Evolutionary conservation across 2,888 invertebrate species (phyloP), one percentile per base, ranked within the genome.

Genomic region (Acleris cristana): DNA sequence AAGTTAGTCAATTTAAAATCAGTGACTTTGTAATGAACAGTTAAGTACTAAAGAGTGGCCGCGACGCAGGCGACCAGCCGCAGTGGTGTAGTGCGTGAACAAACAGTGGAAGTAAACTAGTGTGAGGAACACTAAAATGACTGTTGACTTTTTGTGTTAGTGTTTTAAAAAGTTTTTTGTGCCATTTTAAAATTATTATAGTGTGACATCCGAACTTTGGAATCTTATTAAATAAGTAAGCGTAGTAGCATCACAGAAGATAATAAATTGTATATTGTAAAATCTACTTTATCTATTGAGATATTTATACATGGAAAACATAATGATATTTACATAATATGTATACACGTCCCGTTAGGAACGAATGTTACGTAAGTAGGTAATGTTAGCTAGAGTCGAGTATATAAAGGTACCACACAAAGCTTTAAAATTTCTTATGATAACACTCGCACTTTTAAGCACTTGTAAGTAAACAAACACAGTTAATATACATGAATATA

Each of bases 371-470:
- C 86, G 86, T 91, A 89, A 86, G 85, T 90, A 91, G 90, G 82
- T 89, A 89, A 87, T 87, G 80, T 87, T 89, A 90, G 90, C 82
- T 90, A 91, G 91, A 87, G 78, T 85, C 82, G 89, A 89, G 79
- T 88, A 89, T 88, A 80, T 86, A 84, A 88, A 84, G 78, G 87
- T 92, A 92, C 91, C 92, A 92, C 92, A 89, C 86, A 86, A 92
- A 92, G 92, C 92, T 92, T 92, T 92, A 92, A 92, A 87, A 92
- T 89, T 90, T 92, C 92, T 92, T 92, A 92, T 92, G 92, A 92
- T 86, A 88, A 90, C 91, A 90, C 89, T 90, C 86, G 91, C 92
- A 92, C 92, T 86, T 79, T 90, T 88, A 87, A 88, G 90, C 87
- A 86, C 86, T 81, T 84, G 79, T 88, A 88, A 85, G 85, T 85